phyloP scores from a whole-genome alignment of 2,113 vertebrate genomes.

The Hypocryptadius cinnamomeus region DNA sequence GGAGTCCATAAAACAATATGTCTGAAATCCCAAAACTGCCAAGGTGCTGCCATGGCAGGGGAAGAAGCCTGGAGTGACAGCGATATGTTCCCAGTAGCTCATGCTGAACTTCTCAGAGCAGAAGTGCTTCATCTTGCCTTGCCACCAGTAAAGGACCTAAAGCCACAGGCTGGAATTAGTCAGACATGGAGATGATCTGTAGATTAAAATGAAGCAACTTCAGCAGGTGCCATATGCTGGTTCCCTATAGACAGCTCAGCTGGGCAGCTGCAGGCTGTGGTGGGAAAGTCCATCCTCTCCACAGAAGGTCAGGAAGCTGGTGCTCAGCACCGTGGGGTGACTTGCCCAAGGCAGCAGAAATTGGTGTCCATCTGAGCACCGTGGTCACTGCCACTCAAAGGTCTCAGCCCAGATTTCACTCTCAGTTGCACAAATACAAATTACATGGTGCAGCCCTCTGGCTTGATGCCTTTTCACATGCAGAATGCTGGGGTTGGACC shows the following conservation, averaged over 20 bases:
- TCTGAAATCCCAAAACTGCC: background rate
- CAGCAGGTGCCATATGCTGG: background rate
- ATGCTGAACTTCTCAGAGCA: background rate
- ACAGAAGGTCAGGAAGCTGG: background rate
- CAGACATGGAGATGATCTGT: background rate
- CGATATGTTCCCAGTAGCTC: background rate
- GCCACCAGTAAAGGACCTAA: background rate
- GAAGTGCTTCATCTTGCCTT: background rate
- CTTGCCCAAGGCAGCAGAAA: fast-evolving
- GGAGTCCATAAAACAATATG: background rate
- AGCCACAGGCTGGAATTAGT: background rate
- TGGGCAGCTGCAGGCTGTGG: background rate
- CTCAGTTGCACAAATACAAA: background rate
- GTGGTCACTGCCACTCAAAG: background rate
- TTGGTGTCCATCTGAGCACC: background rate
- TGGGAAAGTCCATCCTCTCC: background rate
- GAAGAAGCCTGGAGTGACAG: background rate
- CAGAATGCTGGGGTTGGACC: background rate
- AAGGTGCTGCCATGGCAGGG: background rate
- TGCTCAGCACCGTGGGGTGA: background rate
- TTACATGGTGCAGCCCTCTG: background rate
- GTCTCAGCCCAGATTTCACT: background rate
- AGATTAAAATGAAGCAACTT: background rate
- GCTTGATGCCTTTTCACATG: background rate
- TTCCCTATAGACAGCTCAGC: background rate